Base-by-base conservation (phyloP, 2,888 invertebrate genomes). In the Dolichomitus sp. region DNA sequence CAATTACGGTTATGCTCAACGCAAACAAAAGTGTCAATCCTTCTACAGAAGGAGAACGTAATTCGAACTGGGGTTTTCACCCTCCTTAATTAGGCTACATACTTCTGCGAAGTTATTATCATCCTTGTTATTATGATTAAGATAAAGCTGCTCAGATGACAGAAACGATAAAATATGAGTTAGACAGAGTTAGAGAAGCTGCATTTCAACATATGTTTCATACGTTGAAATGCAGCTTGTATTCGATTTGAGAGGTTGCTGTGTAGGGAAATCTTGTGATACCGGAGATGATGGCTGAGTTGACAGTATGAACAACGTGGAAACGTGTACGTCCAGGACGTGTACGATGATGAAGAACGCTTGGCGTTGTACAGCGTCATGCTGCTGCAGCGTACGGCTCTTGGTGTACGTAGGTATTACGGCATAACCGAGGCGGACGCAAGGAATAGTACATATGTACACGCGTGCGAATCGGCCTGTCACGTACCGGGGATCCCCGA, bases 311-410 rank as follows among this genome's bases (percentile, higher is more conserved):
- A 54, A 76, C 54, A 72, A 12, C 75, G 65, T 75, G 52, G 33
- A 74, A 77, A 61, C 57, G 61, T 69, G 68, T 63, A 73, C 73
- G 61, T 33, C 59, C 48, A 30, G 19, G 76, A 81, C 76, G 63
- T 72, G 48, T 81, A 76, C 75, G 75, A 81, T 81, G 80, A 81
- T 81, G 80, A 76, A 81, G 76, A 76, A 66, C 76, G 37, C n/a
- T 57, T n/a, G 54, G 57, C 30, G 57, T 76, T 75, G 75, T 75
- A 74, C 45, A 63, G 40, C 50, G 50, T 48, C 17, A 48, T 45
- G 52, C 59, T 37, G 27, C 12, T 14, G 23, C 48, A 59, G 17
- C 59, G 42, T 65, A 45, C 50, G 45, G 4, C 5, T 37, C 17
- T 37, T 7, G 19, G 33, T 17, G 48, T 61, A 72, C 14, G 37